phyloP scores from a whole-genome alignment of 2,797 vertebrate genomes.

The Karalla daura region DNA sequence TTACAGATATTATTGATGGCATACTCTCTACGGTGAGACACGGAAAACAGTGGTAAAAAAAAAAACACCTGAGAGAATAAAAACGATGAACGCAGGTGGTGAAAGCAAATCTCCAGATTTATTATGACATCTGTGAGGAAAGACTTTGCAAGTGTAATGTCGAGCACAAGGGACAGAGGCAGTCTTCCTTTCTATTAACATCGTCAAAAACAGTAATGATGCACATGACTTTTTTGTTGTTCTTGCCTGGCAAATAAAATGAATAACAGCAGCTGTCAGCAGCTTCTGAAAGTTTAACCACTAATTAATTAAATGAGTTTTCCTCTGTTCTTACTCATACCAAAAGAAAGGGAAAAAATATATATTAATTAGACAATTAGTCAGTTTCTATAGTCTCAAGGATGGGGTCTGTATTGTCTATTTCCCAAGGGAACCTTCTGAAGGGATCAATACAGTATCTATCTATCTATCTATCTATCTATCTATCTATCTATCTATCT shows the following conservation, averaged over 20 bases:
- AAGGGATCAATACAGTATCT: no score
- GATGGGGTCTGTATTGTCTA: no score
- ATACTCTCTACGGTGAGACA: neutral
- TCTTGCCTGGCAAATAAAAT: neutral
- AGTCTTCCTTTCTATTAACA: neutral
- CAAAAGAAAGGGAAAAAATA: neutral
- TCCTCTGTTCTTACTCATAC: neutral
- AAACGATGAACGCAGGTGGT: neutral
- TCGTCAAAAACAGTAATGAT: neutral
- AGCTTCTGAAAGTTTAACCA: neutral
- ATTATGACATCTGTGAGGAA: neutral
- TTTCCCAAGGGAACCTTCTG: no score
- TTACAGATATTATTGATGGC: neutral
- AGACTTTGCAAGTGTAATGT: neutral
- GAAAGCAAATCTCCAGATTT: neutral
- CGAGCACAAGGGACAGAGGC: neutral
- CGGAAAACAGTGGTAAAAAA: neutral
- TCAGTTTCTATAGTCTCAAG: neutral
- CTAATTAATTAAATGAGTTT: neutral
- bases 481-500: no score
- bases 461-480: no score
- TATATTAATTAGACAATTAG: neutral
- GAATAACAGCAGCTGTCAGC: no score
- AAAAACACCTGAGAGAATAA: neutral
- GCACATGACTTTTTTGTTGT: neutral